Base-by-base conservation (phyloP, 2,888 invertebrate species). In the Fragum sueziense region DNA sequence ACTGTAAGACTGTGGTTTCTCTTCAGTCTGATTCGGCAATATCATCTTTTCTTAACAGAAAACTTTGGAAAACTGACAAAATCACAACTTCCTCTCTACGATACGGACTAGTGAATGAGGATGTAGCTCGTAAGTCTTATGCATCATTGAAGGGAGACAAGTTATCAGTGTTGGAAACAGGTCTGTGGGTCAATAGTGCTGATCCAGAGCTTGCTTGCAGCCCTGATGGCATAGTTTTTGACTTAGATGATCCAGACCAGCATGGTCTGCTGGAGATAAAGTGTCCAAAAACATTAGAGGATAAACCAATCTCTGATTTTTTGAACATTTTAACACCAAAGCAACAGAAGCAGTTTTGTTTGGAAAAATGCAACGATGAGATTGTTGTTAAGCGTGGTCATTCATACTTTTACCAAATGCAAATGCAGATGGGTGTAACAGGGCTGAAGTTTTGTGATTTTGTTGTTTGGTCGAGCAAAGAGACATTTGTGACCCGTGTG, bases 391-490 rank as follows among this genome's bases (percentile, higher is more conserved):
- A 68, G 20, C 2, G 20, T 9, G 25, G 22, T 22, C 41, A 68
- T 41, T 20, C 37, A 31, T 68, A 68, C 29, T 37, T 41, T 68
- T 68, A 37, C 9, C 69, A 69, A 69, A 47, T 69, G 11, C 69
- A 69, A 37, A 69, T 47, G 69, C 69, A 69, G 22, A 69, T 69
- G 69, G 69, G 69, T 20, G 29, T 69, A 20, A 69, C 52, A 20
- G 52, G 22, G 7, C 25, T 51, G 14, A 69, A 69, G 20, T 69
- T 51, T 6, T 69, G 51, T 51, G 47, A 69, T n/a, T 69, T 69
- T 69, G 69, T 69, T 29, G 69, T 69, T 29, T 69, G 69, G 47
- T 51, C 4, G 20, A 51, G n/a, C 25, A 51, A 51, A 69, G 69
- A 47, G 20, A 68, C 68, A 11, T 41, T 68, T 41, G 25, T 41